Percentiles rank a stretch among this genome's conserved stretches.
These are phyloP conservation scores for Lethrus apterus DNA, from an alignment of 1,140 invertebrate genomes.

Conservation along the genomic window DNA sequence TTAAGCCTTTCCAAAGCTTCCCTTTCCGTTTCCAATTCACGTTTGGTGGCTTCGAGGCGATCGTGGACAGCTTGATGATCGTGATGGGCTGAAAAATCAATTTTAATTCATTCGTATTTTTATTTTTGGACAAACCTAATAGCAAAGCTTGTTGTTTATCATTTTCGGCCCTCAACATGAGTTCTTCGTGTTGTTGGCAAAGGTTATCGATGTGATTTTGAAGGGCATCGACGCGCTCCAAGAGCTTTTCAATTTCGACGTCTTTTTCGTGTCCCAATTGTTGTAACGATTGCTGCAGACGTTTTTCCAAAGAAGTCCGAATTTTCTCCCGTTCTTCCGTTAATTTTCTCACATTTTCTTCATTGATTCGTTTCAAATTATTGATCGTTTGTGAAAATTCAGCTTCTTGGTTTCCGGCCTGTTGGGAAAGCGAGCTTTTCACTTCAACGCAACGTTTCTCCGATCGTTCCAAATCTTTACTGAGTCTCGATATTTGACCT, in stretches of 20 bases:
- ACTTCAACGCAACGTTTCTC: slow-evolving; percentile 68
- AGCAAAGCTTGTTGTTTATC: slow-evolving; percentile 82
- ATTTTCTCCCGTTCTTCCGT: slow-evolving; percentile 75
- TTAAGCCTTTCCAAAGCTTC: slow-evolving; percentile 59
- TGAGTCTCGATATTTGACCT: slow-evolving; percentile 56
- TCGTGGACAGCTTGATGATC: slow-evolving; percentile 76
- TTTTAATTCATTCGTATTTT: not conserved
- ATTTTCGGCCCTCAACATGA: slow-evolving; percentile 73
- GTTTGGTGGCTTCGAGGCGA: slow-evolving; percentile 58
- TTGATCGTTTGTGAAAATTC: slow-evolving; percentile 68
- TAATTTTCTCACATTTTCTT: slow-evolving; percentile 64
- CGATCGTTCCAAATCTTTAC: slow-evolving; percentile 65
- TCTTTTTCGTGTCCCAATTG: slow-evolving; percentile 67
- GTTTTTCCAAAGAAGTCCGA: slow-evolving; percentile 61
- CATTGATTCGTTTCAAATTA: slow-evolving; percentile 63
- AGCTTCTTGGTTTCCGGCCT: slow-evolving; percentile 63
- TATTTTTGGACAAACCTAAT: slow-evolving; percentile 48
- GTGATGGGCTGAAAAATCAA: slow-evolving; percentile 58
- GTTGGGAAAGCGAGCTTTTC: slow-evolving; percentile 60
- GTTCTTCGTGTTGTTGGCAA: slow-evolving; percentile 76
- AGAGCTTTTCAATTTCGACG: slow-evolving; percentile 60
- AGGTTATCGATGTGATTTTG: slow-evolving; percentile 68
- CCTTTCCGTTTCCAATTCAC: slow-evolving; percentile 64
- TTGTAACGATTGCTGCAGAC: slow-evolving; percentile 62
- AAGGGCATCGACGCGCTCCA: slow-evolving; percentile 64